phyloP scores from a whole-genome alignment of 2,113 vertebrate species.

The Labrus mixtus region DNA sequence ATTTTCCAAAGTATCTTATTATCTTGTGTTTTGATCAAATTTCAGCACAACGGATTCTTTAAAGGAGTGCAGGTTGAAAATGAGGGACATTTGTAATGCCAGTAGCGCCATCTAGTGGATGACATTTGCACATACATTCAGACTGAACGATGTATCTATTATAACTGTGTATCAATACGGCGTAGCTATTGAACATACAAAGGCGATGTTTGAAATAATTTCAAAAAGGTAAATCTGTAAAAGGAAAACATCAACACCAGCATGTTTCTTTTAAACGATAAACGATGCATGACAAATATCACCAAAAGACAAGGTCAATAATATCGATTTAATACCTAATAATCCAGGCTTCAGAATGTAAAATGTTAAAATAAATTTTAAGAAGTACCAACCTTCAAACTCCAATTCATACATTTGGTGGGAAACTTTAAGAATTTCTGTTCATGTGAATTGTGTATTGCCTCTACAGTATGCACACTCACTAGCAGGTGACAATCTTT shows the following conservation, averaged over 20 bases:
- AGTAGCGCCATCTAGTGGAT: constrained; percentile 63
- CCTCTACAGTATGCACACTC: too few species aligned
- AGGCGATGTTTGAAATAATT: too few species aligned
- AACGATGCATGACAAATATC: neutral
- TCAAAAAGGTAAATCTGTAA: neutral
- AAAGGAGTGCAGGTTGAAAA: too few species aligned
- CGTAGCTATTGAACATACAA: too few species aligned
- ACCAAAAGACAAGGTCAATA: too few species aligned
- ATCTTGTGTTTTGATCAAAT: neutral
- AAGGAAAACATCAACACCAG: neutral
- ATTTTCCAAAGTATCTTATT: neutral
- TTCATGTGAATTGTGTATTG: too few species aligned
- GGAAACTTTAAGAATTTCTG: too few species aligned
- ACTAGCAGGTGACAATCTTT: neutral
- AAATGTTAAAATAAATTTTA: neutral
- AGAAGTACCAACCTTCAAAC: too few species aligned
- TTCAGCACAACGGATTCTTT: neutral
- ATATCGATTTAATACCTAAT: too few species aligned
- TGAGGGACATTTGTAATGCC: constrained; percentile 5
- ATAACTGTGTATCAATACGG: neutral
- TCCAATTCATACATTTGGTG: too few species aligned
- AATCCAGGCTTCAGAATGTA: neutral
- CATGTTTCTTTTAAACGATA: neutral
- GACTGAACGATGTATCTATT: too few species aligned
- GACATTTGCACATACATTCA: constrained; percentile 1